phyloP scores from a whole-genome alignment of 2,888 invertebrate species.

The Mystacides longicornis region DNA sequence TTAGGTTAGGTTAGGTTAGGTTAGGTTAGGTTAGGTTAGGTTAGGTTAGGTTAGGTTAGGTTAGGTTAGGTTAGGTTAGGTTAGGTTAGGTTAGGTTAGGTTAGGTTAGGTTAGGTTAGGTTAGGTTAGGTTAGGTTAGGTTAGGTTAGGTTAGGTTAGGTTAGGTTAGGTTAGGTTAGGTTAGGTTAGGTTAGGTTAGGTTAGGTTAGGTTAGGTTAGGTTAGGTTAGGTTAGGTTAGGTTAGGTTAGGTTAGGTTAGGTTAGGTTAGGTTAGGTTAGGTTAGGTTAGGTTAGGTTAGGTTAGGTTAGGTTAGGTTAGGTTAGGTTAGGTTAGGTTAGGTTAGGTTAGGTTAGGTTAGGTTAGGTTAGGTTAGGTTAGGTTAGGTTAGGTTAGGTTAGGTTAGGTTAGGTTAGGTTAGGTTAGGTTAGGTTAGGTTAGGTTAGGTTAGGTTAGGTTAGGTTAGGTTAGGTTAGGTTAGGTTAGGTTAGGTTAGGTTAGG shows the following conservation, averaged over 20 bases:
- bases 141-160: constrained; percentile 2
- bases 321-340: constrained; percentile 2
- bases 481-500: constrained; percentile 2
- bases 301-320: constrained; percentile 2
- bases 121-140: constrained; percentile 2
- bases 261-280: constrained; percentile 2
- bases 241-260: constrained; percentile 2
- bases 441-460: constrained; percentile 2
- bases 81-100: constrained; percentile 2
- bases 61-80: constrained; percentile 2
- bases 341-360: constrained; percentile 2
- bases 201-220: constrained; percentile 2
- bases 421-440: constrained; percentile 2
- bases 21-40: constrained; percentile 2
- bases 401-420: constrained; percentile 2
- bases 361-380: constrained; percentile 2
- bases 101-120: constrained; percentile 2
- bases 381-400: constrained; percentile 2
- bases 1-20: constrained; percentile 2
- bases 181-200: constrained; percentile 2
- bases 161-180: constrained; percentile 2
- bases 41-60: constrained; percentile 2
- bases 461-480: constrained; percentile 2
- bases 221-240: constrained; percentile 2
- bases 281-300: constrained; percentile 2